A percentile compares a stretch with the other conserved stretches of the same genome.
These are phyloP conservation scores for Panthera leo DNA, from an alignment of 2,113 vertebrate species.

Conservation along the genomic window DNA sequence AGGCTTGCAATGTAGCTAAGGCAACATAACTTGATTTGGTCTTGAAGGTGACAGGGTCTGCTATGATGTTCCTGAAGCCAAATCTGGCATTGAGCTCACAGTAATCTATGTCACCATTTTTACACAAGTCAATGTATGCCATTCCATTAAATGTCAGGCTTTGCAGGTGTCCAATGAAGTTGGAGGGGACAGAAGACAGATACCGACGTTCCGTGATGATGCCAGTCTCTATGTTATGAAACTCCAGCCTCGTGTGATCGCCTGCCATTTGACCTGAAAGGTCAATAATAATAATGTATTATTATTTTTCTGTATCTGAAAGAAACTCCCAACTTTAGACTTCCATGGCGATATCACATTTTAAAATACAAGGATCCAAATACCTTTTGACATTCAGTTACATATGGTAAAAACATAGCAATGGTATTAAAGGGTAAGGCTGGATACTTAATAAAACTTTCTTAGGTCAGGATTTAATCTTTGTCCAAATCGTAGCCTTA, in stretches of 20 bases:
- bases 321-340: background rate
- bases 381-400: background rate
- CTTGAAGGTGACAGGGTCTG: constrained; percentile 99
- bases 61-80: constrained; percentile 98
- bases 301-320: background rate
- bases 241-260: constrained; percentile 98
- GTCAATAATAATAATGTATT: background rate
- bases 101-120: constrained; percentile 99
- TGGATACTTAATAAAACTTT: background rate
- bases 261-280: constrained; percentile 97
- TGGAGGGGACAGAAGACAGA: constrained; percentile 95
- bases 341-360: background rate
- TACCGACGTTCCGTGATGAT: constrained; percentile 97
- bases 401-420: background rate
- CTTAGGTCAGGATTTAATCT: background rate
- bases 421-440: background rate
- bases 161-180: constrained; percentile 98
- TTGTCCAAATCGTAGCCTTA: background rate
- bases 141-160: constrained; percentile 98
- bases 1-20: constrained; percentile 95
- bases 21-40: constrained; percentile 97
- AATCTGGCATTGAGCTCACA: constrained; percentile 99
- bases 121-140: constrained; percentile 99
- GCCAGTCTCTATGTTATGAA: constrained; percentile 99
- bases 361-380: background rate